Percentiles rank a stretch among this genome's conserved stretches.
phyloP scores from a whole-genome alignment of 1,140 invertebrate species.

The Drosophila auraria region DNA sequence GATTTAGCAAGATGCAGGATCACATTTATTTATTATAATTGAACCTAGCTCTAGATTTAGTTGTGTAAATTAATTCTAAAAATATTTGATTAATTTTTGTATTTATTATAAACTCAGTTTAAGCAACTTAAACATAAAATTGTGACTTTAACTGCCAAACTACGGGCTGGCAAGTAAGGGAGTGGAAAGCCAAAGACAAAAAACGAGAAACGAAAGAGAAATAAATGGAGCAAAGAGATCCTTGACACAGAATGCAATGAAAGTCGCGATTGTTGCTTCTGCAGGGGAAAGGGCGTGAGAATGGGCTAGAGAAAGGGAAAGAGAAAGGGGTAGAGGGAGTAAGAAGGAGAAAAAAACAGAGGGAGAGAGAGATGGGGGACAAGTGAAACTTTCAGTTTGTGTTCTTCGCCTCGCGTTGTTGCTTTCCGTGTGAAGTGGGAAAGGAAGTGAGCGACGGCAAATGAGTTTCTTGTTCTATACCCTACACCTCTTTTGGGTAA shows the following conservation, averaged over 20 bases:
- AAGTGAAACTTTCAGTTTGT: constrained; percentile 34
- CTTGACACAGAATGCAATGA: constrained; percentile 53
- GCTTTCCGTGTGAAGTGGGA: constrained; percentile 59
- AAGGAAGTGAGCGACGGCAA: constrained; percentile 43
- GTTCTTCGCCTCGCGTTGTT: constrained; percentile 14
- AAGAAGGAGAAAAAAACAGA: background rate
- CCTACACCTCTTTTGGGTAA: background rate
- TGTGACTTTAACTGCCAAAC: constrained; percentile 68
- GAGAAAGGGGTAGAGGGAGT: background rate
- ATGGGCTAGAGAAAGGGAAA: background rate
- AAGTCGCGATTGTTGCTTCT: constrained; percentile 36
- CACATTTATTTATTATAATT: too few relatives aligned
- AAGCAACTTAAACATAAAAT: constrained; percentile 34
- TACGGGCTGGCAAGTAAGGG: background rate
- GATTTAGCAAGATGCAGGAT: too few relatives aligned
- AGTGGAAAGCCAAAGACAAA: constrained; percentile 17
- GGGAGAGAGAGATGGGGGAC: background rate
- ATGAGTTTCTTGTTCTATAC: constrained; percentile 54
- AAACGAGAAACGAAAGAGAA: background rate
- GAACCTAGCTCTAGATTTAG: too few relatives aligned
- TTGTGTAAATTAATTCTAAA: too few relatives aligned
- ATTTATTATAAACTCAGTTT: background rate
- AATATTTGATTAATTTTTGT: too few relatives aligned
- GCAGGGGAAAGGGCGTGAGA: constrained; percentile 4
- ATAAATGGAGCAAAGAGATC: constrained; percentile 48